A percentile compares a stretch with the other conserved stretches of the same genome.
Evolutionary conservation across 1,140 invertebrate species (phyloP).

Genomic region (Atta cephalotes): DNA sequence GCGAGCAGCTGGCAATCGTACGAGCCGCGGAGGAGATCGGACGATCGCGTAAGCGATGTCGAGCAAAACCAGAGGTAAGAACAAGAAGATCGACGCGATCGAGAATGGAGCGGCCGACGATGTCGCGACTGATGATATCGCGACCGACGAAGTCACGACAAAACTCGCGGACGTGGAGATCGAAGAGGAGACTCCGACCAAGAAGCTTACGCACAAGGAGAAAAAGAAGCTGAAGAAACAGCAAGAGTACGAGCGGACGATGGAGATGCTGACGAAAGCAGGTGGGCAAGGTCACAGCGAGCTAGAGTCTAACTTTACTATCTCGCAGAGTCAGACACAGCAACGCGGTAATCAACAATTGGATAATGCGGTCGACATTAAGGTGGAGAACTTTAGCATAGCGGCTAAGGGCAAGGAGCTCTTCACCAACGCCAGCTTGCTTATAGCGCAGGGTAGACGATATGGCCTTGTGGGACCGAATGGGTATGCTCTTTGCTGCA

Average conservation of each 20-base stretch:
- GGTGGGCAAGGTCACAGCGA: conserved; percentile 95
- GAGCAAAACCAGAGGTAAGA: not conserved
- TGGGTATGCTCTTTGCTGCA: conserved; percentile 88
- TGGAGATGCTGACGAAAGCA: conserved; percentile 95
- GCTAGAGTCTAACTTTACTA: conserved; percentile 97
- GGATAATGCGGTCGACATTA: conserved; percentile 99
- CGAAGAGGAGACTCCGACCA: conserved; percentile 75
- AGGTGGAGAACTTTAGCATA: conserved; percentile 99
- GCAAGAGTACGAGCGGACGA: conserved; percentile 96
- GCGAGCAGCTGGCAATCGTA: conserved; percentile 8
- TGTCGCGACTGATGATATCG: conserved; percentile 82
- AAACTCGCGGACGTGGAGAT: conserved; percentile 79
- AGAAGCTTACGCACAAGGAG: conserved; percentile 96
- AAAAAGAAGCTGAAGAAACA: conserved; percentile 98
- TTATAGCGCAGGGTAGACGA: conserved; percentile 97
- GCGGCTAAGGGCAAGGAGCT: conserved; percentile 98
- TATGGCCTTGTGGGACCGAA: conserved; percentile 99
- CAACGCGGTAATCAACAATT: conserved; percentile 90
- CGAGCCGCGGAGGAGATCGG: not conserved
- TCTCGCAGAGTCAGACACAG: conserved; percentile 91
- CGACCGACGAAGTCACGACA: conserved; percentile 81
- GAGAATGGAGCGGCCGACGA: conserved; percentile 77
- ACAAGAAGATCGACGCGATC: conserved; percentile 1
- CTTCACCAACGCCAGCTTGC: conserved; percentile 98
- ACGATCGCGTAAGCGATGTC: not conserved